These are phyloP conservation scores for Anagrus nilaparvatae DNA, from an alignment of 1,140 invertebrate species.

Conservation along the genomic window DNA sequence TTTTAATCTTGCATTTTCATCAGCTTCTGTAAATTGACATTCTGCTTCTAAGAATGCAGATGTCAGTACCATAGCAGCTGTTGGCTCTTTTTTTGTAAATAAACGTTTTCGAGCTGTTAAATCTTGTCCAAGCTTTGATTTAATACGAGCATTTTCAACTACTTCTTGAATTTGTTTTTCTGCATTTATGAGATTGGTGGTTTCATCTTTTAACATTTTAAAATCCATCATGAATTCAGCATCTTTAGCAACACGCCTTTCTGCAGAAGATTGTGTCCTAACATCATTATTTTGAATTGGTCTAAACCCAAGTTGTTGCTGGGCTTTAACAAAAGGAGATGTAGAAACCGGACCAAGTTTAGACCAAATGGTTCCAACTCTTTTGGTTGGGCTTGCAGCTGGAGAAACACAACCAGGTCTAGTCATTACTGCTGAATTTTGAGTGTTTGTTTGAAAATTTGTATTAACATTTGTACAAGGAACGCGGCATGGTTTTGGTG, in stretches of 20 bases:
- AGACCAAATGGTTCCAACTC: conserved; percentile 33
- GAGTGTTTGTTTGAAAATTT: conserved; percentile 30
- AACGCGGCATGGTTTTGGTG: conserved; percentile 38
- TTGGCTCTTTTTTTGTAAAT: conserved; percentile 26
- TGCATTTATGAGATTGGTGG: conserved; percentile 27
- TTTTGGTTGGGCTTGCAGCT: conserved; percentile 25
- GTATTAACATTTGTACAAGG: conserved; percentile 31
- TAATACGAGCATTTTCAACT: conserved; percentile 29
- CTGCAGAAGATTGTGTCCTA: conserved; percentile 36
- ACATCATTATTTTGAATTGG: conserved; percentile 17
- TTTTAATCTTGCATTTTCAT: conserved; percentile 20
- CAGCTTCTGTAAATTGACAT: conserved; percentile 20
- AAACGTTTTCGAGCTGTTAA: conserved; percentile 24
- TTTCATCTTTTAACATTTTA: conserved; percentile 26
- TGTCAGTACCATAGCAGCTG: conserved; percentile 29
- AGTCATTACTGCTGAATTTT: conserved; percentile 29
- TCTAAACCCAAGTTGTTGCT: conserved; percentile 33
- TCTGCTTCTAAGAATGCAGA: conserved; percentile 33
- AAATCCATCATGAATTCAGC: conserved; percentile 18
- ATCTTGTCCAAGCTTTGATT: conserved; percentile 17
- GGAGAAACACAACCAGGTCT: conserved; percentile 31
- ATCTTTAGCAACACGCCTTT: conserved; percentile 32
- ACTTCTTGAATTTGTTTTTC: conserved; percentile 31
- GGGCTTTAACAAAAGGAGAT: conserved; percentile 38
- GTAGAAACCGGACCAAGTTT: conserved; percentile 40